Evolutionary conservation across 2,113 vertebrate genomes (phyloP).

Genomic region (Daubentonia madagascariensis): DNA sequence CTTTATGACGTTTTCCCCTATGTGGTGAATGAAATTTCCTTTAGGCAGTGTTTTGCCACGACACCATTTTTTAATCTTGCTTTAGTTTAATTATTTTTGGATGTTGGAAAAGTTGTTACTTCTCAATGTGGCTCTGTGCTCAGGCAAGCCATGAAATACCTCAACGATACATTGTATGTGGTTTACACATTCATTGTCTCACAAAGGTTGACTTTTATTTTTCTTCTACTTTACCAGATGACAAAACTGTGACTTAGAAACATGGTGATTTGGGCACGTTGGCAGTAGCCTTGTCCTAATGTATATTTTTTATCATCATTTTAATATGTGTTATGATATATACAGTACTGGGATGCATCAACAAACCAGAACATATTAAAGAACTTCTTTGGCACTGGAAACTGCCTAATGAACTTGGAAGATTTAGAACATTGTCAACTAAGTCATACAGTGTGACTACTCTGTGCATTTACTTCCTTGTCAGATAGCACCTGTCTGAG

Average conservation of each 20-base stretch:
- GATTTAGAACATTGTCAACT: background rate
- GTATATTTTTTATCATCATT: background rate
- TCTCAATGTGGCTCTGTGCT: background rate
- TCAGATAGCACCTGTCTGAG: background rate
- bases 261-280: background rate
- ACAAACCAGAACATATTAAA: background rate
- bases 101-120: background rate
- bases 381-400: background rate
- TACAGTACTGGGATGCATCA: background rate
- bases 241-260: background rate
- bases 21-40: background rate
- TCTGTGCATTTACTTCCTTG: background rate
- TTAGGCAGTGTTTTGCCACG: background rate
- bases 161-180: background rate
- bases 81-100: conserved; percentile 9
- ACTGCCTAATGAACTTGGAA: background rate
- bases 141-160: background rate
- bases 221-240: background rate
- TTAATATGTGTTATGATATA: background rate
- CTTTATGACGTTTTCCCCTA: background rate
- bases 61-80: background rate
- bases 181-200: background rate
- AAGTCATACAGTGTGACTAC: background rate
- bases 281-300: background rate
- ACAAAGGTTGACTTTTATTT: background rate